Evolutionary conservation across 1,140 invertebrate species (phyloP).

Genomic region (Augochlora pura): DNA sequence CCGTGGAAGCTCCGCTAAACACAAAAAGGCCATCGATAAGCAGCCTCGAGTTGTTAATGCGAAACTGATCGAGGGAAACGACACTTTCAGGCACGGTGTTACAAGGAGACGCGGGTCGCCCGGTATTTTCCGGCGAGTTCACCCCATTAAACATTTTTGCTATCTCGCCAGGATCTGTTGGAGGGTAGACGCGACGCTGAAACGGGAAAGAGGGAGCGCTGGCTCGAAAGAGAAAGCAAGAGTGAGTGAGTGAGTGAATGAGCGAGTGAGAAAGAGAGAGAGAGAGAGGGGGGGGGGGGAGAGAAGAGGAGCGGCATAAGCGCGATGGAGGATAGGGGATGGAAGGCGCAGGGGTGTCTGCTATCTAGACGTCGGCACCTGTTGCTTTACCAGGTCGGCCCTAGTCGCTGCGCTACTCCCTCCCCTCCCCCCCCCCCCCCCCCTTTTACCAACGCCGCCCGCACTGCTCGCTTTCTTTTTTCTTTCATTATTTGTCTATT

Average conservation of each 20-base stretch:
- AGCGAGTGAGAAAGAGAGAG: no score
- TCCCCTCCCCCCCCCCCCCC: slow-evolving; percentile 47
- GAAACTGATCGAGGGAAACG: slow-evolving; percentile 73
- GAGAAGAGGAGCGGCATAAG: slow-evolving; percentile 41
- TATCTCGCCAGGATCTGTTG: slow-evolving; percentile 77
- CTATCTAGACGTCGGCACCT: slow-evolving; percentile 76
- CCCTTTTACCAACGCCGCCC: slow-evolving; percentile 37
- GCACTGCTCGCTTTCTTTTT: slow-evolving; percentile 28
- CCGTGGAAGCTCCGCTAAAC: slow-evolving; percentile 37
- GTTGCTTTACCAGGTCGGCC: slow-evolving; percentile 76
- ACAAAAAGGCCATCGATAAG: slow-evolving; percentile 59
- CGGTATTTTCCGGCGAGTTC: slow-evolving; percentile 79
- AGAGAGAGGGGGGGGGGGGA: neutral
- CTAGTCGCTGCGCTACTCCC: slow-evolving; percentile 43
- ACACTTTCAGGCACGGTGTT: slow-evolving; percentile 65
- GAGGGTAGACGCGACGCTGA: slow-evolving; percentile 65
- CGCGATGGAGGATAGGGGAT: slow-evolving; percentile 44
- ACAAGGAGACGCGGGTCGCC: slow-evolving; percentile 63
- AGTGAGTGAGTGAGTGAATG: no score
- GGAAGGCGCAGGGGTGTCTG: slow-evolving; percentile 59
- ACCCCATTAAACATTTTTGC: slow-evolving; percentile 80
- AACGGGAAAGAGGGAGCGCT: slow-evolving; percentile 27
- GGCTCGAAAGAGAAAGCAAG: slow-evolving; percentile 19
- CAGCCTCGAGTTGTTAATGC: slow-evolving; percentile 68
- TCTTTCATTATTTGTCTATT: slow-evolving; percentile 15